Conservation (phyloP, 2,888 invertebrate species). For the Campoplex capitator region DNA sequence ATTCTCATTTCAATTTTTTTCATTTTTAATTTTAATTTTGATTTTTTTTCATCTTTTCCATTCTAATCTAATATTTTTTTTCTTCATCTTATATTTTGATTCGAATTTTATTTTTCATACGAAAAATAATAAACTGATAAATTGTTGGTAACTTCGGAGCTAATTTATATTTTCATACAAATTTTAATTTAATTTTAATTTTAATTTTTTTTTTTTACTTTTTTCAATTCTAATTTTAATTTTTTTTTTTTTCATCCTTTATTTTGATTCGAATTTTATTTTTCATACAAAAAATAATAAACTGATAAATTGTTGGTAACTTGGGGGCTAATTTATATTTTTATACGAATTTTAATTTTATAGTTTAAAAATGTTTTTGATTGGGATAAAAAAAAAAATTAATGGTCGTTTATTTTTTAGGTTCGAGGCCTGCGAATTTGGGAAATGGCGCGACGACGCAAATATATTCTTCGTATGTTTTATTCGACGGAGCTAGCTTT, state of each 20-base stretch:
- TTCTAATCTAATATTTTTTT: too few species aligned
- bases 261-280: background rate
- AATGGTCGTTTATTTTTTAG: background rate
- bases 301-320: too few species aligned
- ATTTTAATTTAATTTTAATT: too few species aligned
- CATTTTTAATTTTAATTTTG: too few species aligned
- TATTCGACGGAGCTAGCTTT: background rate
- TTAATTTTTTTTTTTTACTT: too few species aligned
- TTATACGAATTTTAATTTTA: too few species aligned
- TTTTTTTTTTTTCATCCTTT: too few species aligned
- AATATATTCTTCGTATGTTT: conserved; percentile 14
- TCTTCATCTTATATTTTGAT: background rate
- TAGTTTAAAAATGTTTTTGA: background rate
- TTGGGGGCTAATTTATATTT: background rate
- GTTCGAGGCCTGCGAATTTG: conserved; percentile 30
- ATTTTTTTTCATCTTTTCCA: too few species aligned
- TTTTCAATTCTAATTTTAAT: too few species aligned
- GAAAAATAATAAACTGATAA: too few species aligned
- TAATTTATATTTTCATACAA: background rate
- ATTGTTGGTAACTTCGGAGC: too few species aligned
- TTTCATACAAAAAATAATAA: background rate
- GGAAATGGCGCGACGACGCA: conserved; percentile 14
- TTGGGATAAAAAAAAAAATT: background rate
- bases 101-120: background rate
- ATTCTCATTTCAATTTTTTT: too few species aligned